Evolutionary conservation across 23 tunicate species (phyloP), one percentile per base, ranked within the genome.

Genomic region (Trididemnum miniatum): DNA sequence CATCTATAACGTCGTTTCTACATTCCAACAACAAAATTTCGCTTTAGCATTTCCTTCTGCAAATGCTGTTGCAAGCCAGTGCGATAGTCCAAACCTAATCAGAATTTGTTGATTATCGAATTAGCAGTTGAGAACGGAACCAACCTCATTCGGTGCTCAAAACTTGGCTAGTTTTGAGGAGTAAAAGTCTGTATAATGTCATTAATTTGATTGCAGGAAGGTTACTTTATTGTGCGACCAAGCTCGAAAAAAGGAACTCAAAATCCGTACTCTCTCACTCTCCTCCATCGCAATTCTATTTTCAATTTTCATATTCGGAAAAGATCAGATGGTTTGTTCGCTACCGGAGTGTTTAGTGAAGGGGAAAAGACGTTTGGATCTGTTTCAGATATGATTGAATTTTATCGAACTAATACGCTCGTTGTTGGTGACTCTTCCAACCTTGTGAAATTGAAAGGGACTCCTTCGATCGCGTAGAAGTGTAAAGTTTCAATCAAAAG

Each of bases 231-330:
- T 60, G 80, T 93, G 20, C 82, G 98, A 0, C 91, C 84, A 49
- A 88, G 98, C 72, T 49, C 77, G 31, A 81, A 90, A n/a, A 82
- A 79, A 20, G 83, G 64, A 1, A 27, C 80, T 1, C 71, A 54
- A 12, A 84, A 75, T 35, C 93, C 93, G 9, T 93, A 93, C 65
- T 93, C 98, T 0, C 26, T 93, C 32, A 88, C 98, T 18, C 72
- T 93, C 2, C 60, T 54, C 54, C 89, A 93, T 32, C 81, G 82
- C n/a, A 28, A 44, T 4, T 54, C 51, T 51, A 81, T 83, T 33
- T 80, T 91, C 85, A 93, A 93, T 52, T 88, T 93, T 59, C 98
- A 93, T 78, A 88, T 93, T 27, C 74, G 97, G 65, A 36, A 28
- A n/a, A 76, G 97, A 0, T 31, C 28, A 5, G 98, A 93, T 34